These are phyloP conservation scores for Trachelus troglodyta DNA, from an alignment of 2,888 invertebrate genomes.

Conservation along the genomic window DNA sequence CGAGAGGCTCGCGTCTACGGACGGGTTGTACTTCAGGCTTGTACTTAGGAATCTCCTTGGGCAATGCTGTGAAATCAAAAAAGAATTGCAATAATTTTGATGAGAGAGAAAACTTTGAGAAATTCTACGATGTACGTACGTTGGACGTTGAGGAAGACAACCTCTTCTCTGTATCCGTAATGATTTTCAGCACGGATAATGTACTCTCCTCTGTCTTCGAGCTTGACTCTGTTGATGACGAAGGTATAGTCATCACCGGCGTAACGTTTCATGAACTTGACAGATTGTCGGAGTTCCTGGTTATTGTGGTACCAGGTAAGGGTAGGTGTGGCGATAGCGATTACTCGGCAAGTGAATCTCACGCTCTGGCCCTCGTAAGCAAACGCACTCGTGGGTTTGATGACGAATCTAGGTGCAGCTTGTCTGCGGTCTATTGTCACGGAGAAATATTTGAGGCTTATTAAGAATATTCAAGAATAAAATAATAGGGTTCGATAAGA, in stretches of 20 bases:
- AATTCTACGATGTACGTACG: constrained; percentile 79
- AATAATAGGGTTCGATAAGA: constrained; percentile 3
- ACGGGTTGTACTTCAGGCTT: constrained; percentile 77
- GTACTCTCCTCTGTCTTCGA: constrained; percentile 97
- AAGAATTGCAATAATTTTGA: not conserved
- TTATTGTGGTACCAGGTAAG: constrained; percentile 97
- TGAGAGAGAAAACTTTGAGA: constrained; percentile 69
- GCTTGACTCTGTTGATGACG: constrained; percentile 94
- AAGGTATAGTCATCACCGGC: constrained; percentile 96
- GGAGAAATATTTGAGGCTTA: not conserved
- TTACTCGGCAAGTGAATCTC: constrained; percentile 96
- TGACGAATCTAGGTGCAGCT: constrained; percentile 98
- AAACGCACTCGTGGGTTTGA: constrained; percentile 94
- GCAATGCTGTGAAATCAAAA: constrained; percentile 72
- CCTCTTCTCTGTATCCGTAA: constrained; percentile 95
- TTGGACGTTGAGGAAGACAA: constrained; percentile 96
- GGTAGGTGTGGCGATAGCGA: constrained; percentile 93
- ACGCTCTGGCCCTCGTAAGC: constrained; percentile 98
- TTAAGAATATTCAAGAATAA: constrained; percentile 8
- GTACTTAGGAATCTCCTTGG: constrained; percentile 77
- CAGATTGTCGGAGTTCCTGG: constrained; percentile 93
- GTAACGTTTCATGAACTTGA: constrained; percentile 99
- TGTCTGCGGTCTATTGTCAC: constrained; percentile 85
- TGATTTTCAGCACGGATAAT: constrained; percentile 96
- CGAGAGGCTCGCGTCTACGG: constrained; percentile 83